Evolutionary conservation across 2,888 invertebrate species (phyloP).

Genomic region (Cheilosia soror): DNA sequence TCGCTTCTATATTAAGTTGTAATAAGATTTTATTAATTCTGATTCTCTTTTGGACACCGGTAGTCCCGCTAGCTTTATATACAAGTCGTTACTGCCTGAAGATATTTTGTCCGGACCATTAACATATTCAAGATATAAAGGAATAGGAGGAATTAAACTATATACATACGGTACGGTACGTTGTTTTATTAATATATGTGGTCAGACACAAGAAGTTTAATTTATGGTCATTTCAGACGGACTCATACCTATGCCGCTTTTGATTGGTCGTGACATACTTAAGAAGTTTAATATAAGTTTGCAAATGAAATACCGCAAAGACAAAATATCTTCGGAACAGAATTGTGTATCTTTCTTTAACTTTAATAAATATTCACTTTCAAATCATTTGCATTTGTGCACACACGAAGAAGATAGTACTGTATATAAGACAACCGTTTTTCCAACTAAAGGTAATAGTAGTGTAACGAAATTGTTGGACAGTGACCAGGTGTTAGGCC

Average conservation of each 20-base stretch:
- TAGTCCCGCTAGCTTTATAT: constrained; percentile 55
- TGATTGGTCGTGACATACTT: constrained; percentile 12
- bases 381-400: not conserved
- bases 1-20: constrained; percentile 13
- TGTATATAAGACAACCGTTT: no score
- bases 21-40: constrained; percentile 17
- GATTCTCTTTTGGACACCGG: constrained; percentile 55
- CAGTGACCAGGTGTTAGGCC: no score
- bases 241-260: not conserved
- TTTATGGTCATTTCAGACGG: constrained; percentile 23
- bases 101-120: not conserved
- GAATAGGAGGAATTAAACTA: not conserved
- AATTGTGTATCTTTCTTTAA: no score
- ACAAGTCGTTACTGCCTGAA: constrained; percentile 36
- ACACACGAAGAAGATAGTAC: no score
- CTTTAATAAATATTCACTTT: no score
- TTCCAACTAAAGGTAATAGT: no score
- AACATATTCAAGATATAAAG: constrained; percentile 6
- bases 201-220: not conserved
- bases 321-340: constrained; percentile 5
- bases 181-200: not conserved
- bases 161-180: constrained; percentile 16
- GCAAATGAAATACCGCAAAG: not conserved
- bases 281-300: not conserved
- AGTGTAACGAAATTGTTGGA: no score